A percentile compares a stretch with the other conserved stretches of the same genome.
Evolutionary conservation across 2,113 vertebrate species (phyloP).

Genomic region (Chiloscyllium plagiosum): DNA sequence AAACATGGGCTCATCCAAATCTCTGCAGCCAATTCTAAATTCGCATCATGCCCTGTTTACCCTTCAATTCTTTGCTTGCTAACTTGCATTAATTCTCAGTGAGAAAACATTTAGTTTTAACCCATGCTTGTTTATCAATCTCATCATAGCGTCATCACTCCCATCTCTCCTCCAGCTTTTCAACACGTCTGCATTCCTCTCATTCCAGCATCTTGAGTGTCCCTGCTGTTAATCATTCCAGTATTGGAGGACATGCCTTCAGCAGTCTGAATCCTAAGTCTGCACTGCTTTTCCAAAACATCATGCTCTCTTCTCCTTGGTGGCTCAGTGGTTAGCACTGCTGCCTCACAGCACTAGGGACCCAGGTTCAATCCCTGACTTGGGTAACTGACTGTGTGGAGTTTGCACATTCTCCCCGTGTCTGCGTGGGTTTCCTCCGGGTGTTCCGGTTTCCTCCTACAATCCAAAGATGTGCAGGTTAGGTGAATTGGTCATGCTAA

Average conservation of each 20-base stretch:
- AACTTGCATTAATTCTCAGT: neutral
- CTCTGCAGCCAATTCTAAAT: neutral
- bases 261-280: neutral
- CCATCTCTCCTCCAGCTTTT: neutral
- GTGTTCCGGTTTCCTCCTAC: too few species aligned
- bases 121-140: neutral
- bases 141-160: neutral
- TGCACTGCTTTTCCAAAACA: neutral
- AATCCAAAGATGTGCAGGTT: too few species aligned
- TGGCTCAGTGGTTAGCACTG: too few species aligned
- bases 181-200: neutral
- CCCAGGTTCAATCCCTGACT: too few species aligned
- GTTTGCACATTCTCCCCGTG: too few species aligned
- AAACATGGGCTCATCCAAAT: neutral
- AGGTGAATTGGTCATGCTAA: too few species aligned
- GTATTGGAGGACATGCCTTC: neutral
- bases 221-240: neutral
- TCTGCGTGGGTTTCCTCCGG: too few species aligned
- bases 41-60: neutral
- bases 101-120: neutral
- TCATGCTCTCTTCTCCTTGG: neutral
- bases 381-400: too few species aligned
- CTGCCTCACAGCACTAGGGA: too few species aligned
- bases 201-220: neutral
- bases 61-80: neutral